phyloP scores from a whole-genome alignment of 2,797 vertebrate species.

The Pseudocheirus occidentalis region DNA sequence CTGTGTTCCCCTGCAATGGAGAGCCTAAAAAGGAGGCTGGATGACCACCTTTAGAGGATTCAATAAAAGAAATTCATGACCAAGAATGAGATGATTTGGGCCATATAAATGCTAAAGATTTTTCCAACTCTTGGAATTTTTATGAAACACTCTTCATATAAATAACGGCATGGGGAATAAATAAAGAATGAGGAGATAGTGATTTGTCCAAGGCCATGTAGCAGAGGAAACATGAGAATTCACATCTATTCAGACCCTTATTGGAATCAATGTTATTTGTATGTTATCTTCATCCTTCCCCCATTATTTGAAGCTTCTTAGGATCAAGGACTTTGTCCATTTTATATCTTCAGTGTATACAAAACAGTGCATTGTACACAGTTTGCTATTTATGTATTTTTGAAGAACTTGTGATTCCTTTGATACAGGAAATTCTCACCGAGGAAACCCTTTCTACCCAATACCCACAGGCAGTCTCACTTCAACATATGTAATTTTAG shows the following conservation, averaged over 20 bases:
- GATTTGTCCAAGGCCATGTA: accelerated
- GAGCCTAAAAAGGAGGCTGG: background rate
- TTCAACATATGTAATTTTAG: background rate
- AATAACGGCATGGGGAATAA: no score
- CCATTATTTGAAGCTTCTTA: background rate
- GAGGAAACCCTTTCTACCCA: background rate
- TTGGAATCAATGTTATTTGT: background rate
- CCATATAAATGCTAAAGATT: background rate
- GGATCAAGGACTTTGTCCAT: background rate
- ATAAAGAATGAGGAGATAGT: background rate
- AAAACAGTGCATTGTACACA: background rate
- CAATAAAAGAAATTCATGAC: background rate
- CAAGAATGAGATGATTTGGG: background rate
- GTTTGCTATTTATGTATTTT: background rate
- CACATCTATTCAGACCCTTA: background rate
- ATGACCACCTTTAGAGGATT: background rate
- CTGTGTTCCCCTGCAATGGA: background rate
- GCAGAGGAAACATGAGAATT: background rate
- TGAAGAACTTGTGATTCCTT: background rate
- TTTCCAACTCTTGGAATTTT: background rate
- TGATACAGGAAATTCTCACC: background rate
- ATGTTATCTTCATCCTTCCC: background rate
- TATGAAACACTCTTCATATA: background rate
- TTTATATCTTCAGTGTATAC: background rate
- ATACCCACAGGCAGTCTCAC: background rate